These are phyloP conservation scores for Orthonyx spaldingii DNA, from an alignment of 2,113 vertebrate species.

Conservation along the genomic window DNA sequence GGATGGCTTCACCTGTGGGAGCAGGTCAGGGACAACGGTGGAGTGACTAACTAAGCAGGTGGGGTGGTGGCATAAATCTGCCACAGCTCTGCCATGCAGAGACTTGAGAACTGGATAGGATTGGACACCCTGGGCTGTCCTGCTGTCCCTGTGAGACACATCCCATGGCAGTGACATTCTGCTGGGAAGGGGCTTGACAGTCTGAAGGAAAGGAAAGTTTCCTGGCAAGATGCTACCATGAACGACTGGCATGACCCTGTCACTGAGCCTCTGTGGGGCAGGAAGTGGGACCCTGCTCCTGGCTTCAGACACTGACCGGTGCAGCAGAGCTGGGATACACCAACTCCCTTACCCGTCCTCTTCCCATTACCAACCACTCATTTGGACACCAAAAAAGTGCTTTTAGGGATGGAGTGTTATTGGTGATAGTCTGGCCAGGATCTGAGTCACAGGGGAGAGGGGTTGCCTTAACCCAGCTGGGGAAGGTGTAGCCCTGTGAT, in stretches of 20 bases:
- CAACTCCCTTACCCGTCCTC: neutral
- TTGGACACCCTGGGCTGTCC: neutral
- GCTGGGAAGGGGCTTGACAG: neutral
- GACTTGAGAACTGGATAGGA: neutral
- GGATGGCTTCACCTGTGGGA: neutral
- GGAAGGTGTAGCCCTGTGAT: neutral
- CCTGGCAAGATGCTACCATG: neutral
- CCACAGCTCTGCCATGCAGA: neutral
- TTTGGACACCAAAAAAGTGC: neutral
- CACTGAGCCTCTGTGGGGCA: neutral
- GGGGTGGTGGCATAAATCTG: neutral
- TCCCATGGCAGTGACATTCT: neutral
- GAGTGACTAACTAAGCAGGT: neutral
- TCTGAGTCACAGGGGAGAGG: neutral
- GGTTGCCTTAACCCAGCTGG: neutral
- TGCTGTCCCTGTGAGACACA: fast-evolving
- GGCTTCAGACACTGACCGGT: neutral
- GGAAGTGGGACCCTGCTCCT: neutral
- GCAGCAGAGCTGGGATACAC: neutral
- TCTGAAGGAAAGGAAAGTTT: neutral
- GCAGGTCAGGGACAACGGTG: neutral
- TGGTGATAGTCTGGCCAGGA: neutral
- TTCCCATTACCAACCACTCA: fast-evolving
- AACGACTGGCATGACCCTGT: neutral
- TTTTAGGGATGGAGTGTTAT: neutral